phyloP scores from a whole-genome alignment of 2,888 invertebrate species.

The Caenorhabditis sp. region DNA sequence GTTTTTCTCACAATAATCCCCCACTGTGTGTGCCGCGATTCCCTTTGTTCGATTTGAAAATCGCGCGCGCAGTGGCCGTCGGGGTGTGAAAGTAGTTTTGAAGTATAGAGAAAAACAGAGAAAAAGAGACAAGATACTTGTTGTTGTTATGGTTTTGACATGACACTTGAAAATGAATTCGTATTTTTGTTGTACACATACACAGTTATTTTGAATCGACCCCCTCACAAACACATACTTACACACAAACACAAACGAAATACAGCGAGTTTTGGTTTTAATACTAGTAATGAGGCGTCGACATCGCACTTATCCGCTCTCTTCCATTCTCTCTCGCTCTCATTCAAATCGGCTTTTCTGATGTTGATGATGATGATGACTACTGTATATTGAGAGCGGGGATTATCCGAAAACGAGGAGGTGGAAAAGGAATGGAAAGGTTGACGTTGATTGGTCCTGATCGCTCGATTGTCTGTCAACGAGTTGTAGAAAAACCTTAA shows the following conservation, averaged over 20 bases:
- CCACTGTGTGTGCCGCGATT: neutral
- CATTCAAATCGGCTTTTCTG: conserved; percentile 3
- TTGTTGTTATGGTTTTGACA: too few species aligned
- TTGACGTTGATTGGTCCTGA: neutral
- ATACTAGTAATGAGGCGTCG: too few species aligned
- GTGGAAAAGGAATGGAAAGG: neutral
- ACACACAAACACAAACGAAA: too few species aligned
- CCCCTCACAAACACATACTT: too few species aligned
- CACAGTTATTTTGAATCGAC: too few species aligned
- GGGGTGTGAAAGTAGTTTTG: conserved; percentile 1
- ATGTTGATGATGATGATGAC: neutral
- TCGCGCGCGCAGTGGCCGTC: neutral
- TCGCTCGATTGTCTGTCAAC: too few species aligned
- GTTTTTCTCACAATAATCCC: neutral
- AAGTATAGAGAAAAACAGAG: neutral
- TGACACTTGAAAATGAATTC: too few species aligned
- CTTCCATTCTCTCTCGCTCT: neutral
- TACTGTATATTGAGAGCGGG: conserved; percentile 11
- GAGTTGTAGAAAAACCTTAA: too few species aligned
- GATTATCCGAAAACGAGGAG: conserved; percentile 3
- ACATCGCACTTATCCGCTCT: neutral
- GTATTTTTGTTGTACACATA: too few species aligned
- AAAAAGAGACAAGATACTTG: conserved; percentile 1
- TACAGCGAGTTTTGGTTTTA: too few species aligned
- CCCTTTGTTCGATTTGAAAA: too few species aligned